phyloP scores from a whole-genome alignment of 2,888 invertebrate species.

The Entomobrya proxima region DNA sequence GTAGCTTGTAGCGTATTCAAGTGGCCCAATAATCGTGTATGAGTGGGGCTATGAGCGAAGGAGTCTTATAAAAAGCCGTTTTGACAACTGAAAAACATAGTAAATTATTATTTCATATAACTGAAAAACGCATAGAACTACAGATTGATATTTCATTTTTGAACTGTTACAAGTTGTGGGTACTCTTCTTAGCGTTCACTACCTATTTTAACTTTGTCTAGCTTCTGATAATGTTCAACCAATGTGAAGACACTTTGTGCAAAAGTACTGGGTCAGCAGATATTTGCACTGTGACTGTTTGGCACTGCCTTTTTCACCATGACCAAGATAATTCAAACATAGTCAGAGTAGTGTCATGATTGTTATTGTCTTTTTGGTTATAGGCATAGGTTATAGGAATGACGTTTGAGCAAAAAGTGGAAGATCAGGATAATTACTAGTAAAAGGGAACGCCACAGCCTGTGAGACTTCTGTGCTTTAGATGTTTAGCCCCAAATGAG shows the following conservation, averaged over 20 bases:
- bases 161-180: too few species aligned
- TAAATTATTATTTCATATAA: slow-evolving; percentile 2
- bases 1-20: background rate
- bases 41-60: background rate
- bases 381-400: background rate
- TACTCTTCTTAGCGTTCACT: too few species aligned
- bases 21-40: background rate
- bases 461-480: too few species aligned
- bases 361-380: background rate
- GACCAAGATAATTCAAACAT: slow-evolving; percentile 25
- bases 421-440: slow-evolving; percentile 36
- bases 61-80: slow-evolving; percentile 35
- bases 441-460: slow-evolving; percentile 8
- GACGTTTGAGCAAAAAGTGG: slow-evolving; percentile 7
- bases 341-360: slow-evolving; percentile 1
- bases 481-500: background rate
- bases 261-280: background rate
- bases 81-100: slow-evolving; percentile 32
- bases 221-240: background rate
- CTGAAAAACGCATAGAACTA: too few species aligned
- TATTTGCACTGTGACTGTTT: background rate
- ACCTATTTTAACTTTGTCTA: background rate
- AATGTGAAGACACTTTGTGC: background rate
- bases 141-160: too few species aligned
- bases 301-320: slow-evolving; percentile 26